Percentiles rank a stretch among this genome's conserved stretches.
These are phyloP conservation scores for Malthinus seriepunctatus DNA, from an alignment of 2,888 invertebrate species.

Conservation along the genomic window DNA sequence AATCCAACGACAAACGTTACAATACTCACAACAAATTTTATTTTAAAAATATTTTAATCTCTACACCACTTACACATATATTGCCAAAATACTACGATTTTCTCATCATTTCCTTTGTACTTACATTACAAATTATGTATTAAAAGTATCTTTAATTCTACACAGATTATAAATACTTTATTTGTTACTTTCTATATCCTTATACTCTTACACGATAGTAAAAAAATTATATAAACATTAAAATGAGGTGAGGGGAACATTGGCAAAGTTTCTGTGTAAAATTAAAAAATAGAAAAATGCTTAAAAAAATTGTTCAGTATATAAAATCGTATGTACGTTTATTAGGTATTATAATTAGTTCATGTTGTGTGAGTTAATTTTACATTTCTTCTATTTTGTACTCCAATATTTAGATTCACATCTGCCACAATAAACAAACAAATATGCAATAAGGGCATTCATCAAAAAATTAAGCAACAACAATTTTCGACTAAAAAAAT, in stretches of 20 bases:
- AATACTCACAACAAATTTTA: constrained; percentile 38
- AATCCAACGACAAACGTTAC: constrained; percentile 38
- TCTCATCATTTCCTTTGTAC: constrained; percentile 33
- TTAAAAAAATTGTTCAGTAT: constrained; percentile 20
- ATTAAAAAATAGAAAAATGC: constrained; percentile 24
- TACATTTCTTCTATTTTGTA: constrained; percentile 24
- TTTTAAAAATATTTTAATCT: constrained; percentile 40
- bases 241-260: not conserved
- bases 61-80: constrained; percentile 39
- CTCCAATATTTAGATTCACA: constrained; percentile 26
- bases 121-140: constrained; percentile 32
- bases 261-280: constrained; percentile 27
- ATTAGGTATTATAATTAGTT: not conserved
- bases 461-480: constrained; percentile 10
- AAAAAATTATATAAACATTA: constrained; percentile 6
- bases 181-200: constrained; percentile 7
- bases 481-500: constrained; percentile 1
- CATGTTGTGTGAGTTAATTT: constrained; percentile 14
- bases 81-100: constrained; percentile 41
- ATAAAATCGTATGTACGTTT: constrained; percentile 22
- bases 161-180: constrained; percentile 31
- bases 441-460: constrained; percentile 3
- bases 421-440: constrained; percentile 12
- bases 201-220: not conserved
- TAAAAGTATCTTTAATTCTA: constrained; percentile 31